Conservation (phyloP, 2,888 invertebrate species). For the Pedicia rivosa region DNA sequence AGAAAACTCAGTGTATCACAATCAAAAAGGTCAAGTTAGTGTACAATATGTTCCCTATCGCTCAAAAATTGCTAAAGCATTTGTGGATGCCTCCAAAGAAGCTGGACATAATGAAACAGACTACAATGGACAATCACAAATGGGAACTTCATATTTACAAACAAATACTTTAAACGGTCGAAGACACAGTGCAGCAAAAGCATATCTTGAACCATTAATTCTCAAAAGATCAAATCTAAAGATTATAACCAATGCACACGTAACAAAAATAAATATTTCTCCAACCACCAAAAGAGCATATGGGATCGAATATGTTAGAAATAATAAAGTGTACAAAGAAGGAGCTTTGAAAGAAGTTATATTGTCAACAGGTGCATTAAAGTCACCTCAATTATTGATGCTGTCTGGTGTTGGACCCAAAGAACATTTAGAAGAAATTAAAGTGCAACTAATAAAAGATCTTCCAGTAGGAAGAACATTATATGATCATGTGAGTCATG, state of each 20-base stretch:
- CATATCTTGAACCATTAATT: conserved; percentile 42
- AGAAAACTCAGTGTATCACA: conserved; percentile 22
- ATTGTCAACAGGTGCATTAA: conserved; percentile 71
- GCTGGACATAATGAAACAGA: conserved; percentile 14
- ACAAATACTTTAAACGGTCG: conserved; percentile 47
- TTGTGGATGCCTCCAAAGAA: conserved; percentile 13
- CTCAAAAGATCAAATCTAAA: conserved; percentile 48
- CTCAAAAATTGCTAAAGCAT: conserved; percentile 15
- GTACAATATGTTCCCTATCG: conserved; percentile 15
- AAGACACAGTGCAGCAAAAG: conserved; percentile 48
- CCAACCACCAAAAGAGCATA: conserved; percentile 41
- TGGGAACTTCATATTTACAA: conserved; percentile 43
- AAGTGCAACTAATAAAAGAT: conserved; percentile 42
- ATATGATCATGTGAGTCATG: conserved; percentile 35
- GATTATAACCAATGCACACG: conserved; percentile 45
- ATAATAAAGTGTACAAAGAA: conserved; percentile 32
- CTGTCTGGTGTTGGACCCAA: conserved; percentile 54
- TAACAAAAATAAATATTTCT: conserved; percentile 48
- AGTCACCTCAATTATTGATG: conserved; percentile 81
- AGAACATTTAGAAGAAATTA: conserved; percentile 35
- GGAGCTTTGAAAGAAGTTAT: conserved; percentile 65
- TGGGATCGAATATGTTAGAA: conserved; percentile 48
- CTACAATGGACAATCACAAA: conserved; percentile 16
- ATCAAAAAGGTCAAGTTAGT: conserved; percentile 15
- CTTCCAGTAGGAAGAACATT: conserved; percentile 50